Evolutionary conservation across 2,797 vertebrate species (phyloP).

Genomic region (Amazona finschi): DNA sequence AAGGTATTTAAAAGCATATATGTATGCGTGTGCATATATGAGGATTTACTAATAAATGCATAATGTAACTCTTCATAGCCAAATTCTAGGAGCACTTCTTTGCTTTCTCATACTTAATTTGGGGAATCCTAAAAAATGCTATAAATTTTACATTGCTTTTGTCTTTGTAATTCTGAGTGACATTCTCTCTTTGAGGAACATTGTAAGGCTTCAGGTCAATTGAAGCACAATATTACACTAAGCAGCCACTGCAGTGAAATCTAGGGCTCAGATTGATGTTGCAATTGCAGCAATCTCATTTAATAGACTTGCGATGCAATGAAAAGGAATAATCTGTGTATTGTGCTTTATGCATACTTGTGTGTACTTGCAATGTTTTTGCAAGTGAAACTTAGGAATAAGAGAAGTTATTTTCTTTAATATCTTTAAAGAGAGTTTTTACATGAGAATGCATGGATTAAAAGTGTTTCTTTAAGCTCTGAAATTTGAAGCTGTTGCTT

Average conservation of each 20-base stretch:
- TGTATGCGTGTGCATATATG: background rate
- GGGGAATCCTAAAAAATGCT: background rate
- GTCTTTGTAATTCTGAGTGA: background rate
- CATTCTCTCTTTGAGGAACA: background rate
- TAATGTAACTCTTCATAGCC: background rate
- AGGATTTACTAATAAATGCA: background rate
- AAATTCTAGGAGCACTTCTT: background rate
- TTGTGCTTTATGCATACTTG: background rate
- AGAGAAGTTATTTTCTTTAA: background rate
- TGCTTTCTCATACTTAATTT: background rate
- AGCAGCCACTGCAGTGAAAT: background rate
- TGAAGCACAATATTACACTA: background rate
- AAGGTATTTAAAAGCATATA: background rate
- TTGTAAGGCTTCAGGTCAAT: background rate
- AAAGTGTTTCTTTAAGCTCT: background rate
- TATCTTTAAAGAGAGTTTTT: background rate
- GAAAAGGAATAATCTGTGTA: rapidly evolving
- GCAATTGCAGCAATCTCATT: background rate
- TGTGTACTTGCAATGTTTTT: background rate
- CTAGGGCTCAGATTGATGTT: background rate
- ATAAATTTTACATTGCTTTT: background rate
- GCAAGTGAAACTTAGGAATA: background rate
- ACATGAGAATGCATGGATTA: background rate
- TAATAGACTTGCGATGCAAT: background rate
- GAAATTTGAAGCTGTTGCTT: background rate